Percentiles rank a stretch among this genome's conserved stretches.
phyloP scores from a whole-genome alignment of 2,113 vertebrate species.

The Chaetodon trifascialis region DNA sequence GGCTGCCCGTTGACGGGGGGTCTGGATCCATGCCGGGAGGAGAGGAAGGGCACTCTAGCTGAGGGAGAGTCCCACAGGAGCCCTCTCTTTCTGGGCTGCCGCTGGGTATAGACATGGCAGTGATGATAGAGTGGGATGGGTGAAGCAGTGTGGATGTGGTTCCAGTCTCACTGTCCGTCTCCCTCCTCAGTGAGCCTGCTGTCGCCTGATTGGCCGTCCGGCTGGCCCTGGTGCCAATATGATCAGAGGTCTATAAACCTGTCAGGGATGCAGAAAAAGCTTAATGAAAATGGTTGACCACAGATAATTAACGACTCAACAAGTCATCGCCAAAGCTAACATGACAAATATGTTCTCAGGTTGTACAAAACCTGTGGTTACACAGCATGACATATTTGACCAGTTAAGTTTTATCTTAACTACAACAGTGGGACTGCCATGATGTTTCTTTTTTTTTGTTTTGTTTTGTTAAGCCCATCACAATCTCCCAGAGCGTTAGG shows the following conservation, averaged over 20 bases:
- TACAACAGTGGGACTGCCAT: not conserved
- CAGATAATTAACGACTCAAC: not conserved
- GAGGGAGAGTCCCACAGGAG: conserved; percentile 59
- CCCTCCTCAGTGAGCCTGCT: conserved; percentile 38
- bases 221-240: conserved; percentile 52
- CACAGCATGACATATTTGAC: not conserved
- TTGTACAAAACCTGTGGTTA: not conserved
- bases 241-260: conserved; percentile 77
- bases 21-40: conserved; percentile 79
- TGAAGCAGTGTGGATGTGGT: conserved; percentile 26
- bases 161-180: conserved; percentile 38
- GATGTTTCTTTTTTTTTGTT: not conserved
- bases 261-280: conserved; percentile 17
- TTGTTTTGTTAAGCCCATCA: no score
- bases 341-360: not conserved
- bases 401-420: not conserved
- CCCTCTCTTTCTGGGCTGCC: conserved; percentile 82
- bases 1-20: conserved; percentile 87
- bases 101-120: conserved; percentile 81
- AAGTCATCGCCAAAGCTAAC: not conserved
- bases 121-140: conserved; percentile 12
- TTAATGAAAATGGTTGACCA: not conserved
- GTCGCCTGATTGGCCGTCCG: conserved; percentile 49
- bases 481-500: not conserved
- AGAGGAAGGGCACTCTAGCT: conserved; percentile 82